Evolutionary conservation across 2,888 invertebrate genomes (phyloP), one percentile per base, ranked within the genome.

Genomic region (Drosophila ochracea): DNA sequence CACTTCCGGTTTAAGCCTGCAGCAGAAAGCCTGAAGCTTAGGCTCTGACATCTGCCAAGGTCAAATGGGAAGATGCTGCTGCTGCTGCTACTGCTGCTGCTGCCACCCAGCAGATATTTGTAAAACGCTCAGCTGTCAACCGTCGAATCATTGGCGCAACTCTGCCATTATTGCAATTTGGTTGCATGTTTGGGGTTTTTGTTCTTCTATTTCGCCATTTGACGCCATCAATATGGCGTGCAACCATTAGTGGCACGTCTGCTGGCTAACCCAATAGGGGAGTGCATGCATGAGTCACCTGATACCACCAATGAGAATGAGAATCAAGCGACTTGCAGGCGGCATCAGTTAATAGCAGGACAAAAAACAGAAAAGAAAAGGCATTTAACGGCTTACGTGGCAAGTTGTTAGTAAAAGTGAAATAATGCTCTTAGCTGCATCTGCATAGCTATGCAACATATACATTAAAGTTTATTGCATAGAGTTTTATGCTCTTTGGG

Each of bases 21-120:
- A 25, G 80, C 88, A 58, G 75, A 31, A 61, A 52, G 75, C 69
- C 76, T 67, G 53, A 64, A 30, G 64, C 74, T 73, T 63, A 55
- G 53, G 66, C 78, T 76, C 33, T 84, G 84, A 84, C 90, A 84
- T 87, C 73, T 80, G 70, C 53, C 90, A 84, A 84, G 84, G 84
- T 84, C 90, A 87, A 67, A 67, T 16, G 25, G 73, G 70, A 79
- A 68, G 82, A 77, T 75, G 76, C 47, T 50, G 86, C 63, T 74
- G 82, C 52, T 30, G 10, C 58, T 50, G 28, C 53, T 72, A 83
- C 76, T 72, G 78, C 47, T 50, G 83, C 68, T 74, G 79, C 54
- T n/a, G 28, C 58, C 28, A 16, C 28, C 21, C 49, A 31, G 4
- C 57, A 21, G 11, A 31, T 33, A 28, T 50, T 50, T 50, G 10